These are phyloP conservation scores for Drosophila repleta DNA, from an alignment of 1,140 invertebrate genomes.

Conservation along the genomic window DNA sequence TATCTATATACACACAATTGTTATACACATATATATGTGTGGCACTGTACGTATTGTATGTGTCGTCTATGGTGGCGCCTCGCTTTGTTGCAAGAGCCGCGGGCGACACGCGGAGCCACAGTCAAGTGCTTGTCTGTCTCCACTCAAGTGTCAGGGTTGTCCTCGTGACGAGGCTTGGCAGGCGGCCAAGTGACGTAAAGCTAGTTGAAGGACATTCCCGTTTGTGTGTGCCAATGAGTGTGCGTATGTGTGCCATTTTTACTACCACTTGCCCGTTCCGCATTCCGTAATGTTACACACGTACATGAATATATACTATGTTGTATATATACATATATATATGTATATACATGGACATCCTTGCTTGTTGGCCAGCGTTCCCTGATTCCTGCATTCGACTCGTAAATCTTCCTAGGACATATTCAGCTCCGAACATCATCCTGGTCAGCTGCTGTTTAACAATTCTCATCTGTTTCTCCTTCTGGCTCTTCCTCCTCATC, in stretches of 20 bases:
- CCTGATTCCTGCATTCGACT: no score
- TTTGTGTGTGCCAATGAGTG: not conserved
- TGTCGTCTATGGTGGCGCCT: constrained; percentile 22
- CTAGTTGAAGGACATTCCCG: constrained; percentile 7
- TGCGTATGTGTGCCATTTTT: constrained; percentile 17
- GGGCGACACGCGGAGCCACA: constrained; percentile 48
- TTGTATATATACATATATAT: not conserved
- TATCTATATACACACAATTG: not conserved
- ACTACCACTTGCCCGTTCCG: constrained; percentile 22
- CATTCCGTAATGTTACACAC: constrained; percentile 24
- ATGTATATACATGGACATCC: constrained; percentile 1
- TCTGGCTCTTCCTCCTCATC: no score
- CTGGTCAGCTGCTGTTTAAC: no score
- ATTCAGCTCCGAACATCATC: no score
- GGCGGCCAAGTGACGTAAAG: constrained; percentile 21
- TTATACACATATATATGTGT: constrained; percentile 12
- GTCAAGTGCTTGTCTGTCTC: constrained; percentile 77
- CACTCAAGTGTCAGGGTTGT: constrained; percentile 73
- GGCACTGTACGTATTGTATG: constrained; percentile 3
- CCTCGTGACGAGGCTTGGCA: constrained; percentile 36
- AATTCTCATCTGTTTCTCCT: no score
- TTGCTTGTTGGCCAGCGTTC: no score
- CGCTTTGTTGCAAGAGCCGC: constrained; percentile 44
- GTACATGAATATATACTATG: constrained; percentile 14
- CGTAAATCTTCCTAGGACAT: no score